A percentile compares a stretch with the other conserved stretches of the same genome.
Conservation (phyloP, 2,113 vertebrate species). For the Syngnathoides biaculeatus region DNA sequence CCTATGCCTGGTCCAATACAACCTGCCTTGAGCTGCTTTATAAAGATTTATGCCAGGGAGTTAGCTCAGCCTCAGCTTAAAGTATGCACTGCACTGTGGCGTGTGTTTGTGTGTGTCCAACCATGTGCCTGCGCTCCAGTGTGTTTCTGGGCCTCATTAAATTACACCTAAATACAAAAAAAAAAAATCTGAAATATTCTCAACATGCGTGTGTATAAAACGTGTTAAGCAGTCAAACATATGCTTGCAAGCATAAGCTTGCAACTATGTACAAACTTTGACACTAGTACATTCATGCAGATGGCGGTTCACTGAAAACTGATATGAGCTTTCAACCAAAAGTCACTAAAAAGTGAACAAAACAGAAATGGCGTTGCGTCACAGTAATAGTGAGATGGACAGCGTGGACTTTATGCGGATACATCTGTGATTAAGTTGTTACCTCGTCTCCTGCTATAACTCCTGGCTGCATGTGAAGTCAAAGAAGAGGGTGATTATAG, state of each 20-base stretch:
- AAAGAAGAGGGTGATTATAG: constrained; percentile 52
- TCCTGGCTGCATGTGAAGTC: constrained; percentile 96
- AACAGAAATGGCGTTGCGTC: neutral
- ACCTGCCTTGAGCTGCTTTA: constrained; percentile 61
- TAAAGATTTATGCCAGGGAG: constrained; percentile 61
- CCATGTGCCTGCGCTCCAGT: constrained; percentile 15
- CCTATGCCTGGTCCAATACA: constrained; percentile 52
- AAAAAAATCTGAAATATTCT: constrained; percentile 9
- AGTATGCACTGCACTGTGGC: constrained; percentile 23
- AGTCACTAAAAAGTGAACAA: neutral
- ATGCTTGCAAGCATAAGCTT: constrained; percentile 19
- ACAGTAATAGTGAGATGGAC: neutral
- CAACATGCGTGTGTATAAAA: constrained; percentile 10
- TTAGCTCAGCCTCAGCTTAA: constrained; percentile 51
- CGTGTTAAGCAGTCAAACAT: constrained; percentile 17
- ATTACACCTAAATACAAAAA: constrained; percentile 19
- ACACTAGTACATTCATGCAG: constrained; percentile 50
- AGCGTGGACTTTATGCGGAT: constrained; percentile 1
- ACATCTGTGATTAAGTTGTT: constrained; percentile 65
- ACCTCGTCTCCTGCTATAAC: constrained; percentile 99
- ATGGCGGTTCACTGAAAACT: constrained; percentile 4
- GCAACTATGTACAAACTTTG: neutral
- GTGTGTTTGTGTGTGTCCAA: neutral
- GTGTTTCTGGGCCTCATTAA: constrained; percentile 24
- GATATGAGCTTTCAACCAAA: neutral